Conservation (phyloP, 2,888 invertebrate genomes). For the Nasonovia ribisnigri region DNA sequence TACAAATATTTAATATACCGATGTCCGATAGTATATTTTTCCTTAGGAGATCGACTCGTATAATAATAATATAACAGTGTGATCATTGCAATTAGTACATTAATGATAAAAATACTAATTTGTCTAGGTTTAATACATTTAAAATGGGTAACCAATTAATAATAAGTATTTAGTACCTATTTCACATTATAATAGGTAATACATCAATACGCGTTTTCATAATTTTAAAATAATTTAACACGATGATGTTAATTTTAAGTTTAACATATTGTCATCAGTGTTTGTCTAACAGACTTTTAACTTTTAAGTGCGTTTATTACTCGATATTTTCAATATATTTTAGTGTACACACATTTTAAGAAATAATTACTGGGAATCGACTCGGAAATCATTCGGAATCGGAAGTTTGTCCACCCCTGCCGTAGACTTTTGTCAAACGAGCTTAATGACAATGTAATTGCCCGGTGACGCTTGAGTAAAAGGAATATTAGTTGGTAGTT, state of each 20-base stretch:
- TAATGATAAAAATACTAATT: neutral
- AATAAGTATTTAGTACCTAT: neutral
- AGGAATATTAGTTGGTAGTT: neutral
- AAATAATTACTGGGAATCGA: neutral
- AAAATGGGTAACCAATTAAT: neutral
- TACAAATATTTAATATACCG: neutral
- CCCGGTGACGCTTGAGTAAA: neutral
- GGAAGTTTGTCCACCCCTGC: neutral
- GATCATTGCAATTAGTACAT: neutral
- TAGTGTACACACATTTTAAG: neutral
- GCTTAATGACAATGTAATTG: constrained; percentile 1
- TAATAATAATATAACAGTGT: neutral
- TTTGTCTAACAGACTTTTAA: neutral
- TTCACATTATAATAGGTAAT: too few species aligned
- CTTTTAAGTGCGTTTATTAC: neutral
- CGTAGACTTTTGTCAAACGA: neutral
- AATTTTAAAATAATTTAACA: neutral
- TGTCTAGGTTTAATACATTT: neutral
- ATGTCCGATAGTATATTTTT: neutral
- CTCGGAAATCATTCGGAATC: neutral
- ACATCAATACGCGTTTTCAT: neutral
- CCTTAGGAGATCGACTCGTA: neutral
- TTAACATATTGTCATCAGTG: neutral
- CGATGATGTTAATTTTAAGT: neutral
- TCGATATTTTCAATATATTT: neutral